phyloP scores from a whole-genome alignment of 2,888 invertebrate genomes.

The Cyclophora albipunctata region DNA sequence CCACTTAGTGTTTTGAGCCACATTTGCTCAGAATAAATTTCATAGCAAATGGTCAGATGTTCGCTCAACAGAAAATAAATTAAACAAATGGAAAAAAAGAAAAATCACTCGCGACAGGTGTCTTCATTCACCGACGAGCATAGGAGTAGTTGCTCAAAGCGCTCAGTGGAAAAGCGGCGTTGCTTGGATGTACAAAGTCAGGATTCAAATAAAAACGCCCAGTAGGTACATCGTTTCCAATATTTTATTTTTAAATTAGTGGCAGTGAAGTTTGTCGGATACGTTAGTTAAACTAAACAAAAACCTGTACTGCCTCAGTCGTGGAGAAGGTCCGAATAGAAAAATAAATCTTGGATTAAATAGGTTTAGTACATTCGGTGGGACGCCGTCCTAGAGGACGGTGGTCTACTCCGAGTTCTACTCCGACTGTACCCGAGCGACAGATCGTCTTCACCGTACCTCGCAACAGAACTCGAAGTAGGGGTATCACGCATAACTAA shows the following conservation, averaged over 20 bases:
- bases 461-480: conserved; percentile 19
- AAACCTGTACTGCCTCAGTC: conserved; percentile 58
- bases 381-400: not conserved
- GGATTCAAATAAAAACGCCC: conserved; percentile 11
- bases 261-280: conserved; percentile 72
- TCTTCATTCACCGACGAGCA: too few relatives aligned
- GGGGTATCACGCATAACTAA: conserved; percentile 4
- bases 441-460: not conserved
- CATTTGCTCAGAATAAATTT: too few relatives aligned
- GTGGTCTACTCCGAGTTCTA: not conserved
- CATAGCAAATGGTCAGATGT: too few relatives aligned
- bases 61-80: too few relatives aligned
- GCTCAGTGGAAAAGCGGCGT: too few relatives aligned
- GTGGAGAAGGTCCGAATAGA: conserved; percentile 38
- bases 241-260: conserved; percentile 75
- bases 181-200: too few relatives aligned
- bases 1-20: too few relatives aligned
- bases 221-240: conserved; percentile 50
- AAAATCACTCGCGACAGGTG: too few relatives aligned
- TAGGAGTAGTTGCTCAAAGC: too few relatives aligned
- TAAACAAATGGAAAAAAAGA: too few relatives aligned
- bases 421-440: not conserved
- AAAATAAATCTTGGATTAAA: conserved; percentile 37
- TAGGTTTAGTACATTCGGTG: conserved; percentile 7
- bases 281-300: conserved; percentile 52